Evolutionary conservation across 2,797 vertebrate species (phyloP).

Genomic region (Girardinus metallicus): DNA sequence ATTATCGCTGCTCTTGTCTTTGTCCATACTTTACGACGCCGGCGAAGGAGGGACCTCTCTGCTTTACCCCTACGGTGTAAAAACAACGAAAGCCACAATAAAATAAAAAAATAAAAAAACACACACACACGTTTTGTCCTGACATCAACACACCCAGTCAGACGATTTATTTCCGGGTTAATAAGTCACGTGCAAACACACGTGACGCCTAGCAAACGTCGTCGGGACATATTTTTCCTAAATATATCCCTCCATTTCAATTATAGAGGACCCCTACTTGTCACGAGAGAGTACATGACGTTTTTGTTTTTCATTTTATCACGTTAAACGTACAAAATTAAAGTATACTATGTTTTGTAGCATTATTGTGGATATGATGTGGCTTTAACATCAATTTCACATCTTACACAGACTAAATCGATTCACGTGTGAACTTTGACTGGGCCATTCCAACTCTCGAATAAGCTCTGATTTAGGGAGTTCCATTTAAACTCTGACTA

Average conservation of each 20-base stretch:
- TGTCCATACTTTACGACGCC: slow-evolving; percentile 75
- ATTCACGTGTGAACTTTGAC: neutral
- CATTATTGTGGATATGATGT: neutral
- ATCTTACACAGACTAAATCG: neutral
- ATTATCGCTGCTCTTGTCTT: slow-evolving; percentile 76
- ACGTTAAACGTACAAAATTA: neutral
- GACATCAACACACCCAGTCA: neutral
- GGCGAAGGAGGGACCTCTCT: neutral
- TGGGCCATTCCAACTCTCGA: neutral
- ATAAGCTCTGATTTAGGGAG: neutral
- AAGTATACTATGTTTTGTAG: neutral
- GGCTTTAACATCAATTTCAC: neutral
- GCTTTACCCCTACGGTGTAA: neutral
- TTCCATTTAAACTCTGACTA: neutral
- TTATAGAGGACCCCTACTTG: neutral
- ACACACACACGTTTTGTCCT: neutral
- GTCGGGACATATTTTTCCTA: neutral
- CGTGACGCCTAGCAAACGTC: neutral
- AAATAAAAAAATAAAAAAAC: neutral
- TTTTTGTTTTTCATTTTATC: neutral
- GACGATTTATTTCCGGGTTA: slow-evolving; percentile 70
- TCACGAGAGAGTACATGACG: neutral
- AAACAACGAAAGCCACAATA: neutral
- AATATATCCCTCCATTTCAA: neutral
- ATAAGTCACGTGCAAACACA: slow-evolving; percentile 54